Conservation (phyloP, 2,797 vertebrate species). For the Ceryle rudis region DNA sequence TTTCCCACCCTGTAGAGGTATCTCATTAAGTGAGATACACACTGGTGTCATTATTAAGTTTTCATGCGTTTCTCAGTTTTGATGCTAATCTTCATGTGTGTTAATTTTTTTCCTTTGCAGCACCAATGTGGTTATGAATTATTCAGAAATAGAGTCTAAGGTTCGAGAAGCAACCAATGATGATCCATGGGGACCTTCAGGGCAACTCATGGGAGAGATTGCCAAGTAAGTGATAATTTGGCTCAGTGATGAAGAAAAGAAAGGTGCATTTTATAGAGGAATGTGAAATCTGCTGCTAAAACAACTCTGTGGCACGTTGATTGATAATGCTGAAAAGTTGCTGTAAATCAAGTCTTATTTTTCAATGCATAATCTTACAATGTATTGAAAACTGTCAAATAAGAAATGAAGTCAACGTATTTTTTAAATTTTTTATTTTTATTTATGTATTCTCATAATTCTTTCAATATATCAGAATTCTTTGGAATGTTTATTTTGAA, state of each 20-base stretch:
- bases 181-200: constrained; percentile 98
- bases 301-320: background rate
- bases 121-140: constrained; percentile 99
- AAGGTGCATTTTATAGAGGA: constrained; percentile 67
- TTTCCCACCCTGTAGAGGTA: constrained; percentile 75
- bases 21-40: constrained; percentile 80
- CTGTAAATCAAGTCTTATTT: background rate
- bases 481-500: background rate
- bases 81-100: constrained; percentile 83
- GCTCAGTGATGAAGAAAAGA: constrained; percentile 77
- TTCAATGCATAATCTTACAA: background rate
- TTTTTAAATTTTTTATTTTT: background rate
- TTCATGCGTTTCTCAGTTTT: constrained; percentile 84
- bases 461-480: background rate
- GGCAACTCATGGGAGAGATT: constrained; percentile 97
- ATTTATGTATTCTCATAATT: background rate
- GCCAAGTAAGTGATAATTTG: constrained; percentile 91
- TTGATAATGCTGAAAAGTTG: background rate
- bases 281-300: constrained; percentile 62
- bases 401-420: background rate
- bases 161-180: constrained; percentile 99
- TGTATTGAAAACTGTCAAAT: background rate
- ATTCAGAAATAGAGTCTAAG: constrained; percentile 98
- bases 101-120: constrained; percentile 81
- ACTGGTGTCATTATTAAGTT: constrained; percentile 84